Evolutionary conservation across 1,140 invertebrate genomes (phyloP).

Genomic region (Trialeurodes vaporariorum): DNA sequence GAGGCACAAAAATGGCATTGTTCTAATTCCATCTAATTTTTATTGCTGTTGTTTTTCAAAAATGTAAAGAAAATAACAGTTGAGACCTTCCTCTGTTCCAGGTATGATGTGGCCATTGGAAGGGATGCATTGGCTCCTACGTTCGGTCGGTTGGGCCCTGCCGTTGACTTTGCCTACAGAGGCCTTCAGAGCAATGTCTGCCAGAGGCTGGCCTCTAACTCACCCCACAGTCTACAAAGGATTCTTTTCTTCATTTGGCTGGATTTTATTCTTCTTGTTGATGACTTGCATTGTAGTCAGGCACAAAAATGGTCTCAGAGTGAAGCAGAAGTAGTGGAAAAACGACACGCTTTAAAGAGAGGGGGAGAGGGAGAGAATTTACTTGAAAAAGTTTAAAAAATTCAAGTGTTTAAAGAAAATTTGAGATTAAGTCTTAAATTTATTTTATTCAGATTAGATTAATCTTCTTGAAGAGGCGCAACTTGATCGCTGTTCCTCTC

Average conservation of each 20-base stretch:
- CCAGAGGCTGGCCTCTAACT: conserved; percentile 43
- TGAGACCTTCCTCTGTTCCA: conserved; percentile 19
- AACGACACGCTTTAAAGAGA: too few species aligned
- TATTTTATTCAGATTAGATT: too few species aligned
- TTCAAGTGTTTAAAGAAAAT: too few species aligned
- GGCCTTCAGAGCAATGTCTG: conserved; percentile 44
- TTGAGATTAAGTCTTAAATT: too few species aligned
- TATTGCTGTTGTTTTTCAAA: too few species aligned
- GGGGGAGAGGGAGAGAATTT: too few species aligned
- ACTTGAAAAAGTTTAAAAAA: too few species aligned
- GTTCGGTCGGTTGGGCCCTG: conserved; percentile 41
- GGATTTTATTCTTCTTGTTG: conserved; percentile 39
- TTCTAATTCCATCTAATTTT: too few species aligned
- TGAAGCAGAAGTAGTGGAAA: conserved; percentile 13
- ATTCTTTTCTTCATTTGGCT: conserved; percentile 40
- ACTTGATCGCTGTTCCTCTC: too few species aligned
- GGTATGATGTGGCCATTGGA: conserved; percentile 32
- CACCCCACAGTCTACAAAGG: conserved; percentile 42
- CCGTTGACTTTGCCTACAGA: conserved; percentile 48
- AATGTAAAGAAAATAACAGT: too few species aligned
- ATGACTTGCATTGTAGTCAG: conserved; percentile 19
- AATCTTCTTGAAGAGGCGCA: too few species aligned
- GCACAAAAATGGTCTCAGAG: conserved; percentile 24
- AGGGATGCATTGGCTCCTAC: conserved; percentile 41
- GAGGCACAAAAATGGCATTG: too few species aligned